Evolutionary conservation across 23 tunicate species (phyloP).

Genomic region (Ascidia mentula): DNA sequence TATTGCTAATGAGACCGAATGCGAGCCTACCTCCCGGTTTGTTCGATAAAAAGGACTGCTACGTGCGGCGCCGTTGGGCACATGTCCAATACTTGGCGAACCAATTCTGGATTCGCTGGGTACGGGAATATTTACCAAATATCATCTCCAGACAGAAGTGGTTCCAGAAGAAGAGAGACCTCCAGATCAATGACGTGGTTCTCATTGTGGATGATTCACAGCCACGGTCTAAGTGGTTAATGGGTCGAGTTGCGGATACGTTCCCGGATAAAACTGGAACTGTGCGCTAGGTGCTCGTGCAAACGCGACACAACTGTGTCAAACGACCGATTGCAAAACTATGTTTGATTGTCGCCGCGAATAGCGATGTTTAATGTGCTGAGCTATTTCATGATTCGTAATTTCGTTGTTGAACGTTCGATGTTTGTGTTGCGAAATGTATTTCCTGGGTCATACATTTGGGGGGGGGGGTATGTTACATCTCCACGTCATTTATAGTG

Average conservation of each 20-base stretch:
- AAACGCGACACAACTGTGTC: background rate
- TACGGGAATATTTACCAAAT: conserved; percentile 1
- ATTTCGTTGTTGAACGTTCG: conserved; percentile 10
- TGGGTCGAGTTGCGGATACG: conserved; percentile 16
- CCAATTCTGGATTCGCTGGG: background rate
- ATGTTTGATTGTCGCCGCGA: background rate
- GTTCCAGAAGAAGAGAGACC: background rate
- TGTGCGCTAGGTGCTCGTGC: background rate
- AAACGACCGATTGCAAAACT: conserved; percentile 16
- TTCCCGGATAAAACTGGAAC: conserved; percentile 6
- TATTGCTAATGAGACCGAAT: conserved; percentile 4
- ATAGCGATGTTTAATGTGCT: background rate
- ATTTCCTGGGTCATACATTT: conserved; percentile 10
- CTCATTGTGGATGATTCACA: conserved; percentile 8
- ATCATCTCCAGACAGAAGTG: conserved; percentile 18
- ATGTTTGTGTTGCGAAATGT: conserved; percentile 6
- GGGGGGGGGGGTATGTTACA: conserved; percentile 9
- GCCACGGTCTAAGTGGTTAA: conserved; percentile 14
- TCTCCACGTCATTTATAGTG: too few relatives aligned
- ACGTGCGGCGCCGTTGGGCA: conserved; percentile 12
- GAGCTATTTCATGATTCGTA: background rate
- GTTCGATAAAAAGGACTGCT: conserved; percentile 11
- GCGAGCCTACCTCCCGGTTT: background rate
- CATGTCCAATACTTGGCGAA: conserved; percentile 19
- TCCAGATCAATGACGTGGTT: background rate